Evolutionary conservation across 2,113 vertebrate genomes (phyloP).

Genomic region (Syngnathus scovelli): DNA sequence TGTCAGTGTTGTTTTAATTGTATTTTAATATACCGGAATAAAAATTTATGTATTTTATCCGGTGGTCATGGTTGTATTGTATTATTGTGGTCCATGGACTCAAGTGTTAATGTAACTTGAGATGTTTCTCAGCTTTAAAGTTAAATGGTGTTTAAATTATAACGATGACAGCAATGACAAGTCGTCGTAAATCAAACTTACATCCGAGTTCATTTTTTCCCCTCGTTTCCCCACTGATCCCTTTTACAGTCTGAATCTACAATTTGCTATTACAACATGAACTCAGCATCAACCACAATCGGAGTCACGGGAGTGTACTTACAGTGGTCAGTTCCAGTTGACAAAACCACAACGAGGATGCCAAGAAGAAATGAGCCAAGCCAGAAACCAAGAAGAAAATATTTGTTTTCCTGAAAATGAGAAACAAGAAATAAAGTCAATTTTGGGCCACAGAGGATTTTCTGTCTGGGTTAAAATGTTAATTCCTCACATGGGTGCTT

Average conservation of each 20-base stretch:
- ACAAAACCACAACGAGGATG: slow-evolving; percentile 51
- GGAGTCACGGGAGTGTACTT: slow-evolving; percentile 49
- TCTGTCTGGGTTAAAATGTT: slow-evolving; percentile 50
- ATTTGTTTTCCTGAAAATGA: slow-evolving; percentile 67
- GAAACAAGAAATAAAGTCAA: slow-evolving; percentile 52
- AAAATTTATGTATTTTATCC: not conserved
- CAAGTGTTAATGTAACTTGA: not conserved
- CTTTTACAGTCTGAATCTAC: slow-evolving; percentile 28
- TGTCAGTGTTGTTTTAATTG: slow-evolving; percentile 2
- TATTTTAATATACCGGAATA: not conserved
- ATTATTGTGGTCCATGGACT: too few species aligned
- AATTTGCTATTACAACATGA: slow-evolving; percentile 45
- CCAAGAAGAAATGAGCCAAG: slow-evolving; percentile 45
- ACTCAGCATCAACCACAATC: slow-evolving; percentile 56
- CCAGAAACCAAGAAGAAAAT: slow-evolving; percentile 60
- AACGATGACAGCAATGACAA: slow-evolving; percentile 29
- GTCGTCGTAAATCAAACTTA: slow-evolving; percentile 46
- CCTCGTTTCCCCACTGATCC: slow-evolving; percentile 40
- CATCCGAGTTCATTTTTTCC: slow-evolving; percentile 21
- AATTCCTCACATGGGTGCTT: slow-evolving; percentile 46
- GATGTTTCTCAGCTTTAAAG: too few species aligned
- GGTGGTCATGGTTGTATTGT: not conserved
- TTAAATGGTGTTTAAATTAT: not conserved
- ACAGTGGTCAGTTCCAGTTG: slow-evolving; percentile 43
- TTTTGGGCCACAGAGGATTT: slow-evolving; percentile 60